Conservation (phyloP, 2,888 invertebrate species). For the Hirudinaria manillensis region DNA sequence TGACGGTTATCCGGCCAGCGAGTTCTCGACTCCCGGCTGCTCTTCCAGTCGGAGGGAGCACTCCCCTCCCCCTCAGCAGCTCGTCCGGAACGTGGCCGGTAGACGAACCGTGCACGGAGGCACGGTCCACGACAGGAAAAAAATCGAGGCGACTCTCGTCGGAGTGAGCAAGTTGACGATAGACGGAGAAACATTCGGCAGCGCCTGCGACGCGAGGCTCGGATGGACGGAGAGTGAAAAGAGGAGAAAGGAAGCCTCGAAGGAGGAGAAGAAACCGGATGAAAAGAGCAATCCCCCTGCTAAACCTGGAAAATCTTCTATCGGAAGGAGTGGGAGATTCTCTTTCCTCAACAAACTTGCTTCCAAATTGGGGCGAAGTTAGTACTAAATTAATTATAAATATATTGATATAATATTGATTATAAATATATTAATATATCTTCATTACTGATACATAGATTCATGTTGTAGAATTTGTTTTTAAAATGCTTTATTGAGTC, state of each 20-base stretch:
- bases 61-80: slow-evolving; percentile 6
- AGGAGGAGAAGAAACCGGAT: neutral
- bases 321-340: slow-evolving; percentile 25
- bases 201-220: slow-evolving; percentile 27
- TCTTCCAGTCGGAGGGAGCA: neutral
- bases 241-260: slow-evolving; percentile 15
- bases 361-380: slow-evolving; percentile 15
- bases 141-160: neutral
- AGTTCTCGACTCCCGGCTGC: neutral
- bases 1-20: neutral
- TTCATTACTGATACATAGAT: too few relatives aligned
- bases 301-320: slow-evolving; percentile 19
- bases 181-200: slow-evolving; percentile 22
- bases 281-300: neutral
- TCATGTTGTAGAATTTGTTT: too few relatives aligned
- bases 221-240: slow-evolving; percentile 24
- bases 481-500: too few relatives aligned
- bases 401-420: too few relatives aligned
- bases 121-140: slow-evolving; percentile 27
- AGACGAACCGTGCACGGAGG: slow-evolving; percentile 28
- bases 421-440: too few relatives aligned
- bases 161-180: slow-evolving; percentile 1
- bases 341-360: slow-evolving; percentile 31
- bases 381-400: neutral
- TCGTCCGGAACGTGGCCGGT: slow-evolving; percentile 23